Percentiles rank a stretch among this genome's conserved stretches.
Evolutionary conservation across 2,113 vertebrate genomes (phyloP).

Genomic region (Chaetodon trifascialis): DNA sequence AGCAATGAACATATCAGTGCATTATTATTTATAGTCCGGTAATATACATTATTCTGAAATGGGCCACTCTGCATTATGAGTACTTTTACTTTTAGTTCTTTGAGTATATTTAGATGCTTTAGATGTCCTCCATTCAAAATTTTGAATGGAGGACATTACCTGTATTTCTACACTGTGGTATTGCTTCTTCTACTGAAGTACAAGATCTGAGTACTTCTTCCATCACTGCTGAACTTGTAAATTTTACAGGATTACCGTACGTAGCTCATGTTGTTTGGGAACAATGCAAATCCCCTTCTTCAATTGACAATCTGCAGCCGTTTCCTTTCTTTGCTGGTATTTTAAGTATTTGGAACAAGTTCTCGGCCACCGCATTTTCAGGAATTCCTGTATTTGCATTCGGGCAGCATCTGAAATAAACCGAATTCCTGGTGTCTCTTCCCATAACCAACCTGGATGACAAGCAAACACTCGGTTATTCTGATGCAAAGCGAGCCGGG

Average conservation of each 20-base stretch:
- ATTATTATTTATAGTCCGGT: too few relatives aligned
- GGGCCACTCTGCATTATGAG: too few relatives aligned
- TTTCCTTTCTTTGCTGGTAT: not conserved
- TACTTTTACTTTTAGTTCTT: not conserved
- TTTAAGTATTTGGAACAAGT: not conserved
- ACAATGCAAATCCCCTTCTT: conserved; percentile 2
- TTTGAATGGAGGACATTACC: too few relatives aligned
- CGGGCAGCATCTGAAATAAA: conserved; percentile 12
- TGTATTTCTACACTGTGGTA: too few relatives aligned
- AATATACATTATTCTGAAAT: too few relatives aligned
- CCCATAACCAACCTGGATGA: conserved; percentile 64
- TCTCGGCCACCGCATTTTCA: not conserved
- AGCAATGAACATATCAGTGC: too few relatives aligned
- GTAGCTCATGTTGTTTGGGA: not conserved
- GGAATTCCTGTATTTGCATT: conserved; percentile 27
- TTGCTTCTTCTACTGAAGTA: too few relatives aligned
- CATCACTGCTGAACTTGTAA: not conserved
- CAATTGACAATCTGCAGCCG: not conserved
- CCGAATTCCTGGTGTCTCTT: conserved; percentile 45
- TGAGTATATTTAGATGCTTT: not conserved
- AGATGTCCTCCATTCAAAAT: too few relatives aligned
- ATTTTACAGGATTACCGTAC: not conserved
- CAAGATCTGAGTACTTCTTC: not conserved
- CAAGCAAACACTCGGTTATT: conserved; percentile 42
- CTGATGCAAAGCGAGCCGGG: conserved; percentile 67